Conservation (phyloP, 2,113 vertebrate species). For the Psophia crepitans region DNA sequence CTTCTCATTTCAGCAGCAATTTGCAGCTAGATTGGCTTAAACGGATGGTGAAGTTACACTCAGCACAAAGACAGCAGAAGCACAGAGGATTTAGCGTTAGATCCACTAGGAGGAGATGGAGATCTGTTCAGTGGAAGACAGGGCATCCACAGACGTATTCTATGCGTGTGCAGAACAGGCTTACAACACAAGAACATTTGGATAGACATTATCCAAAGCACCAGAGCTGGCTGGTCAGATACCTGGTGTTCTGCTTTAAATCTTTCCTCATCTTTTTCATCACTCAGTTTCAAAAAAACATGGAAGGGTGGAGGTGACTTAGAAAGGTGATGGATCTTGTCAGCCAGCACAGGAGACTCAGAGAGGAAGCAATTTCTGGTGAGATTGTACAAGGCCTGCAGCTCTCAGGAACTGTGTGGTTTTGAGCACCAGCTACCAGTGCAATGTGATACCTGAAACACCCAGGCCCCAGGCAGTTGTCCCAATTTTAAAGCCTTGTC, state of each 20-base stretch:
- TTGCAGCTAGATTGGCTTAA: background rate
- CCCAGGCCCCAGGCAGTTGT: background rate
- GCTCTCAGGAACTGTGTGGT: background rate
- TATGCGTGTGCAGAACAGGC: background rate
- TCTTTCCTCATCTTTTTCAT: background rate
- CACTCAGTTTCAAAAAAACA: background rate
- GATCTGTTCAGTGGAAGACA: background rate
- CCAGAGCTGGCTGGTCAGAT: background rate
- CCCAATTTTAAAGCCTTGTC: background rate
- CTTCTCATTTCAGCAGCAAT: background rate
- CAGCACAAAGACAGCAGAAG: background rate
- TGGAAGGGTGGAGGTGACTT: fast-evolving
- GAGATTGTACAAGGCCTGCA: background rate
- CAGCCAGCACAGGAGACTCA: background rate
- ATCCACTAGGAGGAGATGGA: background rate
- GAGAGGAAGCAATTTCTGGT: background rate
- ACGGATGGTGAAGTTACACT: background rate
- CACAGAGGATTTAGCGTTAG: background rate
- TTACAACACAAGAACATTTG: background rate
- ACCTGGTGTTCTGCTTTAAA: background rate
- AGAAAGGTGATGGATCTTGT: background rate
- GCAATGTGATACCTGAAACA: background rate
- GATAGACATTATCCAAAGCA: background rate
- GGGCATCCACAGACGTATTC: fast-evolving
- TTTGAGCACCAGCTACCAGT: background rate